Conservation (phyloP, 2,797 vertebrate species). For the Limnodromus scolopaceus region DNA sequence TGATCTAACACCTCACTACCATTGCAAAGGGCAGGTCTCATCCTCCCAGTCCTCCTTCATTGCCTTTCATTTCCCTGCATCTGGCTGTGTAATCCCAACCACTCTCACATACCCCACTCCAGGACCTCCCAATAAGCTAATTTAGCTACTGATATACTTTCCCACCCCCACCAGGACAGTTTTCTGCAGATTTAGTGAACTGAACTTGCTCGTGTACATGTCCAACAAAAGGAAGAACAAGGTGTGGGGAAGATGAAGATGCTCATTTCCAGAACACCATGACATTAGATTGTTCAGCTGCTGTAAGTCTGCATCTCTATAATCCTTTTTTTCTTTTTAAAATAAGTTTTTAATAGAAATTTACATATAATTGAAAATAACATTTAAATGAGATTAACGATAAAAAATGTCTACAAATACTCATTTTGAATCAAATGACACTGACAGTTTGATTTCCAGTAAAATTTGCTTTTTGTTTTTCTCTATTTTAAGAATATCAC, state of each 20-base stretch:
- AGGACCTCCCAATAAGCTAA: neutral
- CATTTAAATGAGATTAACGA: neutral
- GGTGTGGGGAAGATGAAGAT: neutral
- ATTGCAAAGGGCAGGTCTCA: neutral
- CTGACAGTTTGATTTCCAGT: neutral
- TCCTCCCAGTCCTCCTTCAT: neutral
- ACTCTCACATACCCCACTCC: neutral
- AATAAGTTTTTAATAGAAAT: neutral
- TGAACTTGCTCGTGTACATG: neutral
- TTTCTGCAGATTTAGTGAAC: neutral
- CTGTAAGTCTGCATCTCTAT: rapidly evolving
- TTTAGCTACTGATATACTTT: neutral
- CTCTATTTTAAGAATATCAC: neutral
- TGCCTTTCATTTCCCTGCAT: neutral
- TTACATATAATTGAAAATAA: neutral
- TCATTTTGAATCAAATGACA: rapidly evolving
- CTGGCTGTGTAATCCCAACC: neutral
- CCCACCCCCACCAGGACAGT: rapidly evolving
- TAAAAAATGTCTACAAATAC: neutral
- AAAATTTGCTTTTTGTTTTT: neutral
- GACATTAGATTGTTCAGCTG: neutral
- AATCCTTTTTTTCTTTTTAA: neutral
- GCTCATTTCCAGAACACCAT: neutral
- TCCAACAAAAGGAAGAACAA: neutral
- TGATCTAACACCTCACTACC: neutral